Percentiles rank a stretch among this genome's conserved stretches.
Evolutionary conservation across 2,888 invertebrate genomes (phyloP).

Genomic region (Steinernema carpocapsae): DNA sequence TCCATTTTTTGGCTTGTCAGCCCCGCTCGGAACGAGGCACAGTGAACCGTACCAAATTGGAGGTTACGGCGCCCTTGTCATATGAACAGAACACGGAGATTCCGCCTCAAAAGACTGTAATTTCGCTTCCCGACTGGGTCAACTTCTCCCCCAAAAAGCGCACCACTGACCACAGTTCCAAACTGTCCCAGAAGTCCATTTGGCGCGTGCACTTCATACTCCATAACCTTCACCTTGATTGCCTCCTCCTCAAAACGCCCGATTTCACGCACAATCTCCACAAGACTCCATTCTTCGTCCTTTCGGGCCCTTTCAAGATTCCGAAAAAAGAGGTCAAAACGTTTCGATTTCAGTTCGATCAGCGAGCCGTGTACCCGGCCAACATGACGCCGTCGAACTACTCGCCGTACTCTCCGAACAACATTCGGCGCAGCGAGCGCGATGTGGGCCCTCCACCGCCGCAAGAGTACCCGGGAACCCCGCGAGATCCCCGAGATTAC

Average conservation of each 20-base stretch:
- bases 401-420: slow-evolving; percentile 48
- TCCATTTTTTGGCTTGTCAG: too few relatives aligned
- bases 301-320: not conserved
- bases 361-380: slow-evolving; percentile 38
- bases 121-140: too few relatives aligned
- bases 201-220: too few relatives aligned
- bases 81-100: too few relatives aligned
- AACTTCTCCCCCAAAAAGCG: too few relatives aligned
- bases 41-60: too few relatives aligned
- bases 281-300: not conserved
- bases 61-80: too few relatives aligned
- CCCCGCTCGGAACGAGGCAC: too few relatives aligned
- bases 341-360: slow-evolving; percentile 43
- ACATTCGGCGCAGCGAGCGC: slow-evolving; percentile 33
- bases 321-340: slow-evolving; percentile 11
- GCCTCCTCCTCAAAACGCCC: not conserved
- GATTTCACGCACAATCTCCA: too few relatives aligned
- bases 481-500: not conserved
- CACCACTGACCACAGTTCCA: too few relatives aligned
- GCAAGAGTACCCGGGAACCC: not conserved
- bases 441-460: not conserved
- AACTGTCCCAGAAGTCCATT: too few relatives aligned
- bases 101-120: too few relatives aligned
- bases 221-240: slow-evolving; percentile 16
- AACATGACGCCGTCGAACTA: slow-evolving; percentile 48